These are phyloP conservation scores for Euzophera pinguis DNA, from an alignment of 2,888 invertebrate species.

Conservation along the genomic window DNA sequence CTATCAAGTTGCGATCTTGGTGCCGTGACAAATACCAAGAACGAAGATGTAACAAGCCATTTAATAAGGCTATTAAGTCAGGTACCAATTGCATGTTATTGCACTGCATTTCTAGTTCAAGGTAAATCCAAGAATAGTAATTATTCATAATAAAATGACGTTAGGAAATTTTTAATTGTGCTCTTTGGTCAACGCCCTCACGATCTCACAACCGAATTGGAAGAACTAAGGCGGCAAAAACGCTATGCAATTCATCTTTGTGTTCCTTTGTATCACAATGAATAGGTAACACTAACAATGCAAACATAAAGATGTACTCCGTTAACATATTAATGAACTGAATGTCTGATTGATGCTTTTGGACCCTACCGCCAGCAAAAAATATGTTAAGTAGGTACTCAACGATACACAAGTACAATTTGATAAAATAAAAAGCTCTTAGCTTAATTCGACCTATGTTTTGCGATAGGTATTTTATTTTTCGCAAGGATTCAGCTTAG, in stretches of 20 bases:
- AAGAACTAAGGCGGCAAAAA: constrained; percentile 10
- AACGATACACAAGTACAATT: no score
- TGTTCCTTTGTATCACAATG: constrained; percentile 8
- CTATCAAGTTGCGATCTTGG: not conserved
- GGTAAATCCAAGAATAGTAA: constrained; percentile 4
- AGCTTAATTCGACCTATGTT: no score
- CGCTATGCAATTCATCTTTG: constrained; percentile 13
- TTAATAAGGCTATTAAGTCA: constrained; percentile 7
- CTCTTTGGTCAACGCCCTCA: constrained; percentile 34
- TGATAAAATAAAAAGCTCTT: no score
- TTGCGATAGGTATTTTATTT: no score
- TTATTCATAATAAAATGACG: not conserved
- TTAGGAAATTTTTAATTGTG: constrained; percentile 27
- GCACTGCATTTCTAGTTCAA: constrained; percentile 14
- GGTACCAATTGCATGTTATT: constrained; percentile 5
- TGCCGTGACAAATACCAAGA: constrained; percentile 9
- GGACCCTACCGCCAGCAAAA: not conserved
- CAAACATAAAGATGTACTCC: not conserved
- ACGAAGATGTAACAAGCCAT: constrained; percentile 11
- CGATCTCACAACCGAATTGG: constrained; percentile 10
- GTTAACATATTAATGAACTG: not conserved
- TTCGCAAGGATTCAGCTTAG: no score
- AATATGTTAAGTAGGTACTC: no score
- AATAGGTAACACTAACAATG: constrained; percentile 10
- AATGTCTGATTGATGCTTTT: not conserved